Conservation (phyloP, 2,888 invertebrate genomes). For the Oxyteleia sp. region DNA sequence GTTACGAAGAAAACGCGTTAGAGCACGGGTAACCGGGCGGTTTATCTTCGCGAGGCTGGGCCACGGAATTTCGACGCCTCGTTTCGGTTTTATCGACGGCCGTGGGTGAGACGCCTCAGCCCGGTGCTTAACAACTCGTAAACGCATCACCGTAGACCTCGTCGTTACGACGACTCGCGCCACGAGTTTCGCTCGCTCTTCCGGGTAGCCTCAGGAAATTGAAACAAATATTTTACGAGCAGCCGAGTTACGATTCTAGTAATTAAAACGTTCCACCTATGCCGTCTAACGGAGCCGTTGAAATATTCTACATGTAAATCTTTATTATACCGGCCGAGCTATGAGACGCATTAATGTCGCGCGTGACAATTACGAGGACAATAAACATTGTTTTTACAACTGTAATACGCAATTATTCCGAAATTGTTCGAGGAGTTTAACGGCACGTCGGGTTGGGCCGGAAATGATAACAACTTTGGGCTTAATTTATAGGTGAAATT, state of each 20-base stretch:
- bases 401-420: slow-evolving; percentile 9
- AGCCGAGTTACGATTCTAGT: slow-evolving; percentile 78
- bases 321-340: slow-evolving; percentile 14
- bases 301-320: slow-evolving; percentile 16
- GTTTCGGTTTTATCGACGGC: slow-evolving; percentile 82
- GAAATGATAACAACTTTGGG: slow-evolving; percentile 44
- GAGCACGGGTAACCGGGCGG: slow-evolving; percentile 72
- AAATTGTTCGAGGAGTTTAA: slow-evolving; percentile 8
- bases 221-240: slow-evolving; percentile 84
- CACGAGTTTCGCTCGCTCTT: slow-evolving; percentile 25
- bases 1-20: slow-evolving; percentile 73
- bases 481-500: slow-evolving; percentile 74
- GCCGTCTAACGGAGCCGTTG: slow-evolving; percentile 8
- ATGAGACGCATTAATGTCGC: slow-evolving; percentile 15
- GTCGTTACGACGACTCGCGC: slow-evolving; percentile 18
- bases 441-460: background rate
- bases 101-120: slow-evolving; percentile 66
- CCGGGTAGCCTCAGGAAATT: slow-evolving; percentile 76
- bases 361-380: slow-evolving; percentile 2
- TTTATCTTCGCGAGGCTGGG: slow-evolving; percentile 75
- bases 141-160: slow-evolving; percentile 78
- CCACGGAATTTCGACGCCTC: slow-evolving; percentile 79
- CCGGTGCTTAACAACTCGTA: slow-evolving; percentile 82
- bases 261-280: slow-evolving; percentile 80
- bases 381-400: slow-evolving; percentile 14